phyloP scores from a whole-genome alignment of 2,113 vertebrate genomes.

The Electrona antarctica region DNA sequence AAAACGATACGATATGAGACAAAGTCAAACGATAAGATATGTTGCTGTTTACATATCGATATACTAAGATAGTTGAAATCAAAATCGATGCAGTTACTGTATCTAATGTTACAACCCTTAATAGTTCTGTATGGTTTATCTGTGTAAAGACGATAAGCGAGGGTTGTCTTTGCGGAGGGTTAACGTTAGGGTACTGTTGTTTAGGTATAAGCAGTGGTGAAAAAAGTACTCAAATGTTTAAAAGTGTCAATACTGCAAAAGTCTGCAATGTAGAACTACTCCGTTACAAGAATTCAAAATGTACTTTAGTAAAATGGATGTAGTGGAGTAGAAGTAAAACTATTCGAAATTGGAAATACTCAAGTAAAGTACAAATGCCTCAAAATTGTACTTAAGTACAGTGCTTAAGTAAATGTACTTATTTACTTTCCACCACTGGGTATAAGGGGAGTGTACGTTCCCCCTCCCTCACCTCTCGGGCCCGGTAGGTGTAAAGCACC shows the following conservation, averaged over 20 bases:
- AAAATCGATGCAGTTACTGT: not conserved
- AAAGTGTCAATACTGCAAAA: not conserved
- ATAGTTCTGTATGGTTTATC: no score
- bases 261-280: not conserved
- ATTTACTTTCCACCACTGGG: constrained; percentile 10
- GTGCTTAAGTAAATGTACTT: no score
- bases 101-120: not conserved
- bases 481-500: constrained; percentile 94
- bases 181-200: no score
- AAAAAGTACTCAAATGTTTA: not conserved
- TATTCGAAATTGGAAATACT: no score
- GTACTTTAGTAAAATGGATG: constrained; percentile 13
- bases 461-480: constrained; percentile 89
- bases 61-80: no score
- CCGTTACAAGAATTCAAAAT: not conserved
- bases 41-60: no score
- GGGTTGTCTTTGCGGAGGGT: no score
- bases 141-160: no score
- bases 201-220: not conserved
- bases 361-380: no score
- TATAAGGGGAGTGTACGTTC: constrained; percentile 71
- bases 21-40: not conserved
- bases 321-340: no score
- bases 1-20: no score
- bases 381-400: no score